phyloP scores from a whole-genome alignment of 2,888 invertebrate genomes.

The Pyrrhia umbra region DNA sequence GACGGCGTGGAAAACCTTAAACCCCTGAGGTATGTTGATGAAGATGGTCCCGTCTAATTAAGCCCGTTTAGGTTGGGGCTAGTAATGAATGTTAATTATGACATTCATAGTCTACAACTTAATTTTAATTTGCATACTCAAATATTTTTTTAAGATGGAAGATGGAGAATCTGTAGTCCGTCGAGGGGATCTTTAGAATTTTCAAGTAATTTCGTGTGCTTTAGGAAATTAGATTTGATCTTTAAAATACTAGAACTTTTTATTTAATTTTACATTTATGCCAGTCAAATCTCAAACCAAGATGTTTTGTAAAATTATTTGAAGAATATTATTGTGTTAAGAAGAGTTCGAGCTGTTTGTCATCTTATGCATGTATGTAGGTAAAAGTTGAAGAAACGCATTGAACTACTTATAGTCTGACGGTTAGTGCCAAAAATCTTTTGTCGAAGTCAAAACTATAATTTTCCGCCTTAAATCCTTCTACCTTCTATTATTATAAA shows the following conservation, averaged over 20 bases:
- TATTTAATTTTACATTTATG: conserved; percentile 28
- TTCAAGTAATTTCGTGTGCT: conserved; percentile 7
- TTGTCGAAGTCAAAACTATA: no score
- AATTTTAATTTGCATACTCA: conserved; percentile 51
- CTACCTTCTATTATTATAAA: no score
- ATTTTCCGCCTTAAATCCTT: no score
- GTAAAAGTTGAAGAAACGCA: background rate
- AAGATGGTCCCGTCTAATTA: conserved; percentile 79
- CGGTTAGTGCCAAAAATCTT: background rate
- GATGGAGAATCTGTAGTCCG: conserved; percentile 10
- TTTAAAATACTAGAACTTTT: conserved; percentile 1
- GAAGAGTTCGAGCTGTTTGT: background rate
- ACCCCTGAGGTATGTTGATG: conserved; percentile 79
- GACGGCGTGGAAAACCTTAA: conserved; percentile 78
- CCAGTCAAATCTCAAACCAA: conserved; percentile 35
- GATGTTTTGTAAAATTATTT: no score
- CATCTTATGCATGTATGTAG: background rate
- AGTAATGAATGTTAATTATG: conserved; percentile 57
- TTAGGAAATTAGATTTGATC: conserved; percentile 11
- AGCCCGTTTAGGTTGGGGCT: conserved; percentile 52
- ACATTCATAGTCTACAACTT: conserved; percentile 53
- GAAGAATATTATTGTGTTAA: conserved; percentile 1
- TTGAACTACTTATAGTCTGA: conserved; percentile 3
- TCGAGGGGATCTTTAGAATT: background rate
- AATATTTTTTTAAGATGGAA: conserved; percentile 39